phyloP scores from a whole-genome alignment of 2,113 vertebrate species.

The Mus spicilegus region DNA sequence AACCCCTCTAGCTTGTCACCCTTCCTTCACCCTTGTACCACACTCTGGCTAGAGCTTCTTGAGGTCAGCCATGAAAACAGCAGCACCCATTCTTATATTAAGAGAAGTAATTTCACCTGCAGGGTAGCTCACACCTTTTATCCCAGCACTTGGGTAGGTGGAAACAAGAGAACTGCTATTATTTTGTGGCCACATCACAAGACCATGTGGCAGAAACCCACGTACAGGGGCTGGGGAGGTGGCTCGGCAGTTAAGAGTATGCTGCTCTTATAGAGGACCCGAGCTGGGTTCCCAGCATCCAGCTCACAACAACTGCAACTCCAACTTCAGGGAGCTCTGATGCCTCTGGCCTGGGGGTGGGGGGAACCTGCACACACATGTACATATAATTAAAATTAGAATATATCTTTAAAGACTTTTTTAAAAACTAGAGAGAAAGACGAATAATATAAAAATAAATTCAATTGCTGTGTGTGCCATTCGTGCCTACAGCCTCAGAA shows the following conservation, averaged over 20 bases:
- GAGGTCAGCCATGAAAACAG: background rate
- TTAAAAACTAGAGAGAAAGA: background rate
- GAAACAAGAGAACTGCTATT: background rate
- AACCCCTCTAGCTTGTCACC: background rate
- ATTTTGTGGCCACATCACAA: background rate
- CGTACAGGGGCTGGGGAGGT: background rate
- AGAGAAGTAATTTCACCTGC: background rate
- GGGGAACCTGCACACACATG: background rate
- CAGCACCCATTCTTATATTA: fast-evolving
- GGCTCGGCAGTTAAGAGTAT: background rate
- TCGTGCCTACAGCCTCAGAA: background rate
- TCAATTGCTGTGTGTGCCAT: background rate
- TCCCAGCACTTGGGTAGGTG: background rate
- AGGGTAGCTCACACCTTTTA: background rate
- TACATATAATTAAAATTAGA: background rate
- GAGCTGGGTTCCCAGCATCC: background rate
- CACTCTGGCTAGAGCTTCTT: fast-evolving
- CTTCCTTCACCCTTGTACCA: background rate
- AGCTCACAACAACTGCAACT: background rate
- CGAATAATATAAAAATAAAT: background rate
- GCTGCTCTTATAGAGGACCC: background rate
- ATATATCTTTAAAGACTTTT: background rate
- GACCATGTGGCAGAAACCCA: background rate
- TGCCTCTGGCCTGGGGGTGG: too few species aligned
- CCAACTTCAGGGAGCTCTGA: background rate